Conservation (phyloP, 2,113 vertebrate genomes). For the Phalacrocorax brasilianus region DNA sequence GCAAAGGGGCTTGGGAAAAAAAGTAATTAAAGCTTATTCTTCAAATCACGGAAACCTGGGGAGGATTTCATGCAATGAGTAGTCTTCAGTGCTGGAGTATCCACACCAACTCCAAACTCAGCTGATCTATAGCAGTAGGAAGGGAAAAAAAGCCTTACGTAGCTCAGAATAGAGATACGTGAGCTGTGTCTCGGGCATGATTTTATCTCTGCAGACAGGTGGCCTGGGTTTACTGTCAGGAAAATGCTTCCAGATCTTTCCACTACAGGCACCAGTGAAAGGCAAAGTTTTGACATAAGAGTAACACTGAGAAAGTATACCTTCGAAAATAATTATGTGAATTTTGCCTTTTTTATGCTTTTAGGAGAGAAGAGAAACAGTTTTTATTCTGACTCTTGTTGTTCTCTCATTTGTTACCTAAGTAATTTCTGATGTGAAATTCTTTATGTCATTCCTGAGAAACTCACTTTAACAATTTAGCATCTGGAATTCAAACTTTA, state of each 20-base stretch:
- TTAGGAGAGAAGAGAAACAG: background rate
- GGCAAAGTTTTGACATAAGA: background rate
- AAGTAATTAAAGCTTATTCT: background rate
- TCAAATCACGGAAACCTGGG: background rate
- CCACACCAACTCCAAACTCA: background rate
- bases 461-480: background rate
- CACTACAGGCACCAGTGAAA: background rate
- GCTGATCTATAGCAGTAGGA: background rate
- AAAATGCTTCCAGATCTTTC: background rate
- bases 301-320: background rate
- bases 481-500: background rate
- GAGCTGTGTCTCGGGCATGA: background rate
- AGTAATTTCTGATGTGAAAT: background rate
- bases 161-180: background rate
- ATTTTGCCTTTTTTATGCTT: background rate
- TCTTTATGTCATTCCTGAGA: background rate
- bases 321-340: background rate
- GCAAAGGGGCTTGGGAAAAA: background rate
- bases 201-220: background rate
- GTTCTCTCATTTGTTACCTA: background rate
- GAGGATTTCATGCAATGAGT: background rate
- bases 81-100: background rate
- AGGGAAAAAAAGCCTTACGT: background rate
- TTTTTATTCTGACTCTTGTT: background rate
- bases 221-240: background rate